Percentiles rank a stretch among this genome's conserved stretches.
These are phyloP conservation scores for Oriolus oriolus DNA, from an alignment of 2,113 vertebrate genomes.

Conservation along the genomic window DNA sequence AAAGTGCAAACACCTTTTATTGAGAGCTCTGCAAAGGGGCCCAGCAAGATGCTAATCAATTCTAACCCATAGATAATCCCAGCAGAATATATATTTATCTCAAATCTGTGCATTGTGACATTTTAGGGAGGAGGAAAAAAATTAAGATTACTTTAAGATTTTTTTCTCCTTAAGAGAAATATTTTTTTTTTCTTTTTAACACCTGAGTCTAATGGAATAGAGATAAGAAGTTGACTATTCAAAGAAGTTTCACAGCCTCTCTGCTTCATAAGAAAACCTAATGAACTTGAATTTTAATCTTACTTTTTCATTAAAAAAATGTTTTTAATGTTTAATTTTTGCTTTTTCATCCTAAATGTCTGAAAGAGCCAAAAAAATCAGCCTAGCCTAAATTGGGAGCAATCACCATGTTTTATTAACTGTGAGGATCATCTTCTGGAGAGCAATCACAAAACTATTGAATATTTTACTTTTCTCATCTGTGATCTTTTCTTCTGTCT, in stretches of 20 bases:
- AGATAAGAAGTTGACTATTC: not conserved
- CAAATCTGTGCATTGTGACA: not conserved
- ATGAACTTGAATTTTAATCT: not conserved
- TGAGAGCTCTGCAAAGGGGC: not conserved
- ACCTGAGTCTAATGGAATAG: not conserved
- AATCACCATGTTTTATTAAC: slow-evolving; percentile 60
- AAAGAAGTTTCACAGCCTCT: not conserved
- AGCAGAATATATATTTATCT: not conserved
- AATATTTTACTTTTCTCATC: slow-evolving; percentile 60
- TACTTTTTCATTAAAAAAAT: not conserved
- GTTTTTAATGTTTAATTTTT: slow-evolving; percentile 40
- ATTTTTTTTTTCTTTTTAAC: not conserved
- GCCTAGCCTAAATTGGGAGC: not conserved
- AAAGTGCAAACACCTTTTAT: not conserved
- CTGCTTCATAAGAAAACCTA: not conserved
- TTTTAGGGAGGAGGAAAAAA: not conserved
- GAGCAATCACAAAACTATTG: slow-evolving; percentile 58
- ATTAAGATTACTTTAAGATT: not conserved
- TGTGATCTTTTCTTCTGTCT: slow-evolving; percentile 55
- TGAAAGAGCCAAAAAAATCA: slow-evolving; percentile 15
- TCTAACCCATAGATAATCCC: not conserved
- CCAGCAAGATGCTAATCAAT: not conserved
- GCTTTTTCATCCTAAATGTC: slow-evolving; percentile 6
- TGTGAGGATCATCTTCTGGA: slow-evolving; percentile 40
- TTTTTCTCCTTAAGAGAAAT: not conserved